Base-by-base conservation (phyloP, 1,140 invertebrate species). In the Homalodisca vitripennis region DNA sequence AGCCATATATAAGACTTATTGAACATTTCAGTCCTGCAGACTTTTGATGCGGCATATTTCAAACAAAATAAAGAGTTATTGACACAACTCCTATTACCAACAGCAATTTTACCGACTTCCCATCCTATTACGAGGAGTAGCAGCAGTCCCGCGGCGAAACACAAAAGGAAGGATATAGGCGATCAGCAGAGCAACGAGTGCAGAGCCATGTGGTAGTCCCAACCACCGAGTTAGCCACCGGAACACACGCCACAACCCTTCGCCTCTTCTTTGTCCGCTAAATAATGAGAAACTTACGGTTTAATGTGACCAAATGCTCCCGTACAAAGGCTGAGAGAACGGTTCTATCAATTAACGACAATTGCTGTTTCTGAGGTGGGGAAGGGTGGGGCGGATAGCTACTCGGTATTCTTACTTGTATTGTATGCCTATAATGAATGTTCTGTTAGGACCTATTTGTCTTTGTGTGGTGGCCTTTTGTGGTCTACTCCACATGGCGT, bases 241-340 rank as follows among this genome's bases (percentile, higher is more conserved):
- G 55, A 60, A 60, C 55, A 30, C 55, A 60, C 55, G 55, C 55
- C 10, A 26, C 27, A 60, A 26, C 55, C 55, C 55, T 60, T 27
- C 55, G 14, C 14, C 48, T 51, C n/a, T 20, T 51, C 22, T 51
- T 14, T 51, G 6, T 20, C 48, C 3, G n/a, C n/a, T n/a, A n/a
- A n/a, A 3, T 51, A 51, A 51, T 51, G 48, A 51, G 22, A 51
- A 51, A 14, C 48, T 51, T 51, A 51, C 48, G 48, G 48, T 60
- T 30, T 60, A 60, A 60, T 60, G 55, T 60, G 55, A 26, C 55
- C 55, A 51, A 51, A 51, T 51, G 48, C 48, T 51, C 29, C 29
- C 29, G 27, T 60, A 26, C 26, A 60, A 60, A 30, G 55, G 55
- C 29, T 60, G 55, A 60, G 29, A 13, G 14, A 60, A 60, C 55